Evolutionary conservation across 2,113 vertebrate genomes (phyloP), one percentile per base, ranked within the genome.

Genomic region (Hippocampus barbouri): DNA sequence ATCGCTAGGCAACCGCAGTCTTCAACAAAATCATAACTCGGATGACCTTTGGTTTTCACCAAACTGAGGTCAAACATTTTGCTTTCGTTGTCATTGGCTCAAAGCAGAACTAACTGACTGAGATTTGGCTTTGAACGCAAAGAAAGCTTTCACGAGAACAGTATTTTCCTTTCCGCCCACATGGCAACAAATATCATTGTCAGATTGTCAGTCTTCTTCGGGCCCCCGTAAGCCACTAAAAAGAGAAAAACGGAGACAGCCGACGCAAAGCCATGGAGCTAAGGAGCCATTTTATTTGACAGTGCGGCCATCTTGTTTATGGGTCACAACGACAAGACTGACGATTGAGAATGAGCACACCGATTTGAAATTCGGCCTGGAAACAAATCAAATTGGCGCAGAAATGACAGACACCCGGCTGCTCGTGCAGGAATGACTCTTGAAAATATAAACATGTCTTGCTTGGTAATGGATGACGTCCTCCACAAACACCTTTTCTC

Each of bases 371-470:
- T 76, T 85, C 79, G 75, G 80, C 85, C 84, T 88, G 80, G 78
- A 76, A 76, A 88, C 82, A 77, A 86, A 87, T 89, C 86, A 88
- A 80, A 53, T 53, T 1, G 84, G 65, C 70, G 73, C 56, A 78
- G 72, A 83, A 81, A 56, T 79, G 80, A 85, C 79, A 73, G 77
- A 82, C 79, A 75, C 74, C 69, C 74, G 76, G 77, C 82, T 83
- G 84, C 34, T 87, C 86, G 79, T 82, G 72, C 68, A 84, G 71
- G 83, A 75, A 83, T 79, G 80, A 79, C 64, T 76, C 41, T 69
- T 70, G 63, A 34, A 57, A 79, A 78, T 72, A 80, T 71, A 76
- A 57, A 68, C 71, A 73, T 57, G 77, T 56, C 61, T 70, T 69
- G 27, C 68, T 77, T 40, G 8, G 62, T 76, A 79, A 83, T 83